Percentiles rank a stretch among this genome's conserved stretches.
Evolutionary conservation across 2,888 invertebrate species (phyloP).

Genomic region (Pimpla rufipes): DNA sequence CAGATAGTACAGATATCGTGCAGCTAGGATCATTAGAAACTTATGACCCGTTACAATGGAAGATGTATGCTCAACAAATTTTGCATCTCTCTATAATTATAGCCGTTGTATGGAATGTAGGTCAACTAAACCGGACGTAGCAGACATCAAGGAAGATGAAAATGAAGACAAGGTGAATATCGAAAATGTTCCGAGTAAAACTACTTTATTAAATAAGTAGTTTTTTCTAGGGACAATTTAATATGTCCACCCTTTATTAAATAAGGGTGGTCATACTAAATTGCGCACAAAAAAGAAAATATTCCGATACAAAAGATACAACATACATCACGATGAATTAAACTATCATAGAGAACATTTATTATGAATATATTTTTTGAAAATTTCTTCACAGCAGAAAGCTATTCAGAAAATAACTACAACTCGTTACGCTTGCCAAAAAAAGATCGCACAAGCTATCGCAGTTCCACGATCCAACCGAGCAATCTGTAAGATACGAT

Average conservation of each 20-base stretch:
- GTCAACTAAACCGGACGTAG: background rate
- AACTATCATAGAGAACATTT: constrained; percentile 61
- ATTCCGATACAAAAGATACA: constrained; percentile 49
- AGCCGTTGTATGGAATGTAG: background rate
- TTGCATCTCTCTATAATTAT: constrained; percentile 37
- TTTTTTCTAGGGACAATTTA: no score
- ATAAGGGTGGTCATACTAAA: constrained; percentile 42
- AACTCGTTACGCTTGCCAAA: background rate
- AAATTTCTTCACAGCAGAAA: background rate
- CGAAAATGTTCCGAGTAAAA: constrained; percentile 4
- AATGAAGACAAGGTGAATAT: constrained; percentile 19
- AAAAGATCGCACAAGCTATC: background rate
- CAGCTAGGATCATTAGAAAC: constrained; percentile 36
- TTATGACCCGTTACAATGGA: constrained; percentile 39
- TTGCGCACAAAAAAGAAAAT: constrained; percentile 35
- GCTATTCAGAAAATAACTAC: background rate
- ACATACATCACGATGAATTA: constrained; percentile 39
- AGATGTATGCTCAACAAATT: constrained; percentile 54
- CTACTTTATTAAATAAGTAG: no score
- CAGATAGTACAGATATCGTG: constrained; percentile 58
- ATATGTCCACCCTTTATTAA: no score
- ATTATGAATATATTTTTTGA: no score
- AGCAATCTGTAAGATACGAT: constrained; percentile 1
- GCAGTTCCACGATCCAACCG: background rate
- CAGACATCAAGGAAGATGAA: constrained; percentile 6